These are phyloP conservation scores for Leptoclinus maculatus DNA, from an alignment of 2,797 vertebrate species.

Conservation along the genomic window DNA sequence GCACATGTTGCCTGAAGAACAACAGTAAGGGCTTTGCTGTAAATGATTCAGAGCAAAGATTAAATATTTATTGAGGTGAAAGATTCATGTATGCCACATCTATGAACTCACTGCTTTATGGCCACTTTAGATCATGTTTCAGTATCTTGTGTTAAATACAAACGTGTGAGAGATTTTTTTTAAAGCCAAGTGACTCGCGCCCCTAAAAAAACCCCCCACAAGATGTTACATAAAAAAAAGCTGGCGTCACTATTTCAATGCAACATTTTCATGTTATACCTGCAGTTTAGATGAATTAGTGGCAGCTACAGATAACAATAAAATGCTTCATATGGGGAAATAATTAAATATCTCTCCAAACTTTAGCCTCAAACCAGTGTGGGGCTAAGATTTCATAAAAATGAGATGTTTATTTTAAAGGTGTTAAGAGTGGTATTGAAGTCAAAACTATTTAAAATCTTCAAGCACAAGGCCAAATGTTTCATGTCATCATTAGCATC, in stretches of 20 bases:
- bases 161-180: not conserved
- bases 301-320: not conserved
- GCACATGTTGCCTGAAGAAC: slow-evolving; percentile 66
- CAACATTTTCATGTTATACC: not conserved
- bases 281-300: slow-evolving; percentile 2
- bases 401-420: not conserved
- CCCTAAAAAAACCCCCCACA: too few species aligned
- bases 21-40: slow-evolving; percentile 72
- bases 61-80: slow-evolving; percentile 82
- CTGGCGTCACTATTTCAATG: not conserved
- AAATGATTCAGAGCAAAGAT: slow-evolving; percentile 76
- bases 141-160: slow-evolving; percentile 26
- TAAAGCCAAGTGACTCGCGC: not conserved
- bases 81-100: slow-evolving; percentile 75
- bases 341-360: not conserved
- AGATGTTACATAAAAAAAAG: slow-evolving; percentile 3
- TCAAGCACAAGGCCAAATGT: not conserved
- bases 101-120: slow-evolving; percentile 67
- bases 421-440: not conserved
- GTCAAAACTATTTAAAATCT: not conserved
- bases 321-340: not conserved
- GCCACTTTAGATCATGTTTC: slow-evolving; percentile 52
- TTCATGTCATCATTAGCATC: slow-evolving; percentile 4
- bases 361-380: not conserved
- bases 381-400: not conserved